Evolutionary conservation across 1,140 invertebrate species (phyloP), one percentile per base, ranked within the genome.

Genomic region (Conopomorpha cramerella): DNA sequence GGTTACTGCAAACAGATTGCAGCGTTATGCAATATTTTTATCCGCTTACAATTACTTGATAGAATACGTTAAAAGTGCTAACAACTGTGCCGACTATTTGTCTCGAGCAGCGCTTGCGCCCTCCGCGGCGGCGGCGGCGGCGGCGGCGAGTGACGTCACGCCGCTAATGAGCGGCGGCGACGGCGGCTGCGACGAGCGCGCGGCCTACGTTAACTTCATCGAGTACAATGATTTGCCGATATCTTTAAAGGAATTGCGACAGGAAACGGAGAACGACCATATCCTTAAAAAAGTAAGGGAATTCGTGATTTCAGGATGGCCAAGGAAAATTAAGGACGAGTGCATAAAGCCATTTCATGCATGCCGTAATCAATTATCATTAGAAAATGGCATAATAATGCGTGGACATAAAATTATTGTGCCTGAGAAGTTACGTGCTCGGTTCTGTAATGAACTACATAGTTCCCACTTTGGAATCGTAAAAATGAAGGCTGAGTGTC

Each of bases 401-500:
- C 15, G 35, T 2, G 35, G 35, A 1, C 35, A 37, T 19, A 37
- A 30, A 30, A 13, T 37, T 2, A 16, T 37, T 12, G 30, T 37
- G 11, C 35, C 35, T 1, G 7, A 13, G 1, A 13, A 8, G 2
- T 30, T 30, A 2, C 29, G 36, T 1, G 13, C 15, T n/a, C 15
- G 1, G 10, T 26, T 32, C 2, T 18, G 23, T 1, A 13, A 23
- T 2, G 43, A 51, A 30, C 46, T 79, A 16, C 77, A 80, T 46
- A 16, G 25, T 0, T 39, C 43, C 11, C 72, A 81, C 45, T 43
- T 55, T 8, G 67, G 77, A 0, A 67, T 78, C 4, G 51, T 64
- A 3, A 46, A 60, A 26, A 80, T 72, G 50, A 81, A 81, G 39
- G 16, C 34, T 6, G 26, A 60, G 4, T 65, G 71, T 3, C 41